These are phyloP conservation scores for Eilema sororculum DNA, from an alignment of 2,888 invertebrate genomes.

Conservation along the genomic window DNA sequence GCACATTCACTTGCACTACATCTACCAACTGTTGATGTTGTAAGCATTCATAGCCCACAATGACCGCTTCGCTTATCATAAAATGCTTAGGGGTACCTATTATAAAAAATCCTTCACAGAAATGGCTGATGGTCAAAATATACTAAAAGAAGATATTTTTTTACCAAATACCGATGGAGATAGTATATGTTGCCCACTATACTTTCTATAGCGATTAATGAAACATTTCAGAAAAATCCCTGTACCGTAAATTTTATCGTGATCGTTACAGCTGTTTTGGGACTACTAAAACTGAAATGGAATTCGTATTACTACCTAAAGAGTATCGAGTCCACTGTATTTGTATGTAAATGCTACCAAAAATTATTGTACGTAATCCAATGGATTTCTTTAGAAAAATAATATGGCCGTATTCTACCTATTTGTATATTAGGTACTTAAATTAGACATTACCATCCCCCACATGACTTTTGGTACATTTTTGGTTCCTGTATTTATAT, in stretches of 20 bases:
- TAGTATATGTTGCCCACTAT: neutral
- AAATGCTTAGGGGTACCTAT: too few species aligned
- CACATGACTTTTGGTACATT: too few species aligned
- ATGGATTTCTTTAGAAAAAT: neutral
- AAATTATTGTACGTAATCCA: neutral
- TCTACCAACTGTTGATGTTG: too few species aligned
- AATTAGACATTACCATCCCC: neutral
- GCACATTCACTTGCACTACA: too few species aligned
- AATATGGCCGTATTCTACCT: neutral
- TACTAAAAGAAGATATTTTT: too few species aligned
- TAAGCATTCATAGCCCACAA: too few species aligned
- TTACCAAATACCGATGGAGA: too few species aligned
- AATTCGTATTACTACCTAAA: neutral
- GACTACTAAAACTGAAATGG: neutral
- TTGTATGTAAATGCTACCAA: neutral
- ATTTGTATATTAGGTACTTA: too few species aligned
- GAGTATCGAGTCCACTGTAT: neutral
- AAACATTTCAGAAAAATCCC: neutral
- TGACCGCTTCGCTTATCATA: too few species aligned
- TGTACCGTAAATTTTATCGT: neutral
- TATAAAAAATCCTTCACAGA: too few species aligned
- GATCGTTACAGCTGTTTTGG: neutral
- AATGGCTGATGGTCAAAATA: too few species aligned
- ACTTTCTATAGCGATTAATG: neutral
- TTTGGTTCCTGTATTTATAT: neutral